Evolutionary conservation across 2,113 vertebrate species (phyloP), one percentile per base, ranked within the genome.

Genomic region (Microcebus griseorufus): DNA sequence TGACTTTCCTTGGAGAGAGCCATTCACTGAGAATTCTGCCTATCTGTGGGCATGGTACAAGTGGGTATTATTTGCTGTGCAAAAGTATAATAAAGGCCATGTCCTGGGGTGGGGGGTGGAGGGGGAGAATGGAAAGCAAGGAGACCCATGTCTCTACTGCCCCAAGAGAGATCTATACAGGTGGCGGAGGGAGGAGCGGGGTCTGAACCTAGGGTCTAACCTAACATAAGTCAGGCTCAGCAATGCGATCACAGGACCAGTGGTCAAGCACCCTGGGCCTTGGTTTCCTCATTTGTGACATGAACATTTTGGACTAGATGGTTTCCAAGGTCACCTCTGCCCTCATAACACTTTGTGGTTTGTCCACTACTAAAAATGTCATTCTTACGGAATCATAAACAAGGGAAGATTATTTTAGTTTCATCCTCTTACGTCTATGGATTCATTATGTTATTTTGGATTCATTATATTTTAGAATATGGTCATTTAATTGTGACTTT

Each of bases 181-280:
- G 27, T 2, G 5, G 9, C 29, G 16, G 8, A 9, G 9, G 10
- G 0, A 12, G 9, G 34, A 12, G 4, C 2, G 6, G 14, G 11
- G 1, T 29, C 78, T 3, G 1, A 9, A 29, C 48, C 5, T n/a
- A 34, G 23, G n/a, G n/a, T n/a, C n/a, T n/a, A 1, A 29, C 16
- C 37, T 25, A 8, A 20, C 22, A 14, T 70, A 27, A 29, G 22
- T 9, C 25, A 73, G 16, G 10, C 22, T 14, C 25, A 55, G 16
- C 14, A 14, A 17, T 13, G 1, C 18, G 18, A 32, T 14, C 37
- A n/a, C 32, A 12, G 4, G 37, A 37, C 34, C 5, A 18, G 11
- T 22, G 13, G 9, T 2, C 25, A 16, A 10, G 39, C 27, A 12
- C 18, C 12, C 39, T 4, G 51, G 16, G 20, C 4, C 13, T 51